These are phyloP conservation scores for Thripadectes ignobilis DNA, from an alignment of 2,797 vertebrate species.

Conservation along the genomic window DNA sequence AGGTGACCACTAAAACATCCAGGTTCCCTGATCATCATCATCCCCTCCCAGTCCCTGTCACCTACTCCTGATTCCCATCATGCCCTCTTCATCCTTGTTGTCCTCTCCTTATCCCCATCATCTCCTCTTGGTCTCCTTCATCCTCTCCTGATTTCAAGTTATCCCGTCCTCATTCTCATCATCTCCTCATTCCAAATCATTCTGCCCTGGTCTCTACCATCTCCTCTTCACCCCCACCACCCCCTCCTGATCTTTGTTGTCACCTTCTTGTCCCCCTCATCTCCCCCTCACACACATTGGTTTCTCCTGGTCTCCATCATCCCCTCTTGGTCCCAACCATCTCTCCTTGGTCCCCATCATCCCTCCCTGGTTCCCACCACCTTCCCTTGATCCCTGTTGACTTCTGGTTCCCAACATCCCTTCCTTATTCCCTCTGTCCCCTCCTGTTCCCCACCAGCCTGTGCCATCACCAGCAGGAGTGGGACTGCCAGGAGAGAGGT, in stretches of 20 bases:
- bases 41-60: too few relatives aligned
- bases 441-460: background rate
- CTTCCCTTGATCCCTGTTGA: background rate
- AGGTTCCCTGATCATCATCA: background rate
- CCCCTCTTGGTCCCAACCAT: background rate
- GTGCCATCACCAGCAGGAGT: accelerated
- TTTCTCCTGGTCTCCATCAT: background rate
- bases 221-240: background rate
- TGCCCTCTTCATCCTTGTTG: too few relatives aligned
- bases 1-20: background rate
- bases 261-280: background rate
- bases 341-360: background rate
- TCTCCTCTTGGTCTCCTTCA: background rate
- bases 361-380: background rate
- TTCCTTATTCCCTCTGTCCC: background rate
- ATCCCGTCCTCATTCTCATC: background rate
- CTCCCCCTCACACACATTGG: too few relatives aligned
- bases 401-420: too few relatives aligned
- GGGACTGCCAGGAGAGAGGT: background rate
- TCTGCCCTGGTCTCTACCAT: background rate
- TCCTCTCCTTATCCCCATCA: background rate
- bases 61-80: background rate
- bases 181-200: background rate
- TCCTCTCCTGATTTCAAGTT: background rate
- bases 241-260: background rate